phyloP scores from a whole-genome alignment of 2,797 vertebrate species.

The Poeciliopsis gracilis region DNA sequence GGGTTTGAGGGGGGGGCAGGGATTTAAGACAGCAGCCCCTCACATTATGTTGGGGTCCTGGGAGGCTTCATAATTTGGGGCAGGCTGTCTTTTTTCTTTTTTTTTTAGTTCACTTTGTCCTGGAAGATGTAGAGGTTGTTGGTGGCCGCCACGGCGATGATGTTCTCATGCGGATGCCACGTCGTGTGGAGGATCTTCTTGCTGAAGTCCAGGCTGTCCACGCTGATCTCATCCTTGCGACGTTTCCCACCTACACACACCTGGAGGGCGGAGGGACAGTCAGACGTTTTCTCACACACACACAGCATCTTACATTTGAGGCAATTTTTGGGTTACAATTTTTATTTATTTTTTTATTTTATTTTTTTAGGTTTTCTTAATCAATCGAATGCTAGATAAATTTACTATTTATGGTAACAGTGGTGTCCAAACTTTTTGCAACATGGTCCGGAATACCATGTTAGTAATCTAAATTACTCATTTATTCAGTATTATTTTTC shows the following conservation, averaged over 20 bases:
- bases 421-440: too few relatives aligned
- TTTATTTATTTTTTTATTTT: background rate
- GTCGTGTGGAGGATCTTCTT: conserved; percentile 99
- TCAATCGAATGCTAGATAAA: background rate
- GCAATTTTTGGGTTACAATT: background rate
- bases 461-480: too few relatives aligned
- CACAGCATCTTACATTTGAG: background rate
- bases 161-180: conserved; percentile 99
- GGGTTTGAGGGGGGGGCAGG: background rate
- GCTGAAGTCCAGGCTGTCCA: conserved; percentile 99
- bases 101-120: conserved; percentile 96
- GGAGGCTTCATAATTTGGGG: conserved; percentile 37
- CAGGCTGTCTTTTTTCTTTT: conserved; percentile 52
- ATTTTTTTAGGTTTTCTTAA: background rate
- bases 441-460: too few relatives aligned
- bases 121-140: conserved; percentile 99
- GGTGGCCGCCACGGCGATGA: conserved; percentile 98
- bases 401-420: background rate
- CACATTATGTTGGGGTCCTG: conserved; percentile 24
- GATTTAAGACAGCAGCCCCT: conserved; percentile 42
- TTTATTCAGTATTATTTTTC: too few relatives aligned
- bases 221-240: conserved; percentile 97
- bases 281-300: conserved; percentile 4
- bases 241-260: conserved; percentile 97
- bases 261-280: conserved; percentile 55